Evolutionary conservation across 1,140 invertebrate species (phyloP).

Genomic region (Trachymyrmex cornetzi): DNA sequence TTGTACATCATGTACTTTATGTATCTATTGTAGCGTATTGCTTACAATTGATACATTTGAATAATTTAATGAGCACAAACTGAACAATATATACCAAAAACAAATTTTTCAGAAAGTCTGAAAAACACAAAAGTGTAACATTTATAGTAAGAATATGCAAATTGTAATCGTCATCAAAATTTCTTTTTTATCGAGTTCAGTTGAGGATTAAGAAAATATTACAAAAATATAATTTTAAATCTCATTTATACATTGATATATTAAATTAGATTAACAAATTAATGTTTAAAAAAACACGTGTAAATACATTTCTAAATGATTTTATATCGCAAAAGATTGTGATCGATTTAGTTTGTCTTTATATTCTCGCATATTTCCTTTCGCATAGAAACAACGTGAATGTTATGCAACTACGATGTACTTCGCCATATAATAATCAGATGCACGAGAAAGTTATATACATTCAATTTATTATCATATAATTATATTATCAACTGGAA

Average conservation of each 20-base stretch:
- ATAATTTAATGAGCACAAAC: background rate
- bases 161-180: background rate
- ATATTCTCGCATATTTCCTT: background rate
- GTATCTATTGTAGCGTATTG: background rate
- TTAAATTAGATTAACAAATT: background rate
- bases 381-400: background rate
- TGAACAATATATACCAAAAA: background rate
- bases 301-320: constrained; percentile 5
- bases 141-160: background rate
- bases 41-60: background rate
- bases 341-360: background rate
- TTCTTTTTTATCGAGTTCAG: background rate
- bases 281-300: background rate
- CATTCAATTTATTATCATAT: constrained; percentile 12
- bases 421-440: constrained; percentile 14
- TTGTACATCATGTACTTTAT: background rate
- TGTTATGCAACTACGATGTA: background rate
- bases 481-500: constrained; percentile 9
- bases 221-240: background rate
- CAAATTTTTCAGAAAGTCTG: no score
- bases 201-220: background rate
- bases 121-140: no score
- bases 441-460: constrained; percentile 24
- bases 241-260: background rate
- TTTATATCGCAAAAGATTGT: background rate